Base-by-base conservation (phyloP, 1,140 invertebrate species). In the Caenorhabditis tropicalis region DNA sequence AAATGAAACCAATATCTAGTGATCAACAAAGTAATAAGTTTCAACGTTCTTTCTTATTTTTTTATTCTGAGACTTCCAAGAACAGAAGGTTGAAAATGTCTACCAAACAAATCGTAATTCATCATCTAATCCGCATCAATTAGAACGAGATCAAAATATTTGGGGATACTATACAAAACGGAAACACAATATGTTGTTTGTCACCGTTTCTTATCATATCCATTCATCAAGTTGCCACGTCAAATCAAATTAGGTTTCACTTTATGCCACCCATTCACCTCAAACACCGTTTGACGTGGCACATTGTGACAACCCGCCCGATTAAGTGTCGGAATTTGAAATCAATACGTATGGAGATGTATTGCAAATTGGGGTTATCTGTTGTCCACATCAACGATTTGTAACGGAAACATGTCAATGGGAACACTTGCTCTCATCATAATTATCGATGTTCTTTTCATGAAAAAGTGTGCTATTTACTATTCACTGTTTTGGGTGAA, bases 171-270 rank as follows among this genome's bases (percentile, higher is more conserved):
- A 74, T 46, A 74, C 36, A 16, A 74, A 74, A n/a, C 65, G 65
- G 65, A 74, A 56, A 56, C 24, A 24, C 24, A n/a, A 56, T 56
- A 21, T 74, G 36, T 74, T 74, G 65, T 46, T 31, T 74, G 58
- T 65, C 21, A 29, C 53, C 27, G 49, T 58, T 36, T 31, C 58
- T 65, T 65, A 74, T 74, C 65, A 74, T 21, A 74, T 74, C 36
- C 36, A 74, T 74, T 74, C 65, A 74, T 74, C 65, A 74, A 43
- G 16, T 74, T 74, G 65, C 65, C 65, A 74, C 65, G 65, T 74
- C 65, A 74, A 74, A 43, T 74, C 36, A 39, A 74, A 74, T 74
- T 74, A 74, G 19, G 29, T 74, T 74, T 31, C 36, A 43, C 36
- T 29, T 43, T 46, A 74, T 74, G 65, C 65, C 65, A 74, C 65